Evolutionary conservation across 2,888 invertebrate genomes (phyloP).

Genomic region (Amiota minor): DNA sequence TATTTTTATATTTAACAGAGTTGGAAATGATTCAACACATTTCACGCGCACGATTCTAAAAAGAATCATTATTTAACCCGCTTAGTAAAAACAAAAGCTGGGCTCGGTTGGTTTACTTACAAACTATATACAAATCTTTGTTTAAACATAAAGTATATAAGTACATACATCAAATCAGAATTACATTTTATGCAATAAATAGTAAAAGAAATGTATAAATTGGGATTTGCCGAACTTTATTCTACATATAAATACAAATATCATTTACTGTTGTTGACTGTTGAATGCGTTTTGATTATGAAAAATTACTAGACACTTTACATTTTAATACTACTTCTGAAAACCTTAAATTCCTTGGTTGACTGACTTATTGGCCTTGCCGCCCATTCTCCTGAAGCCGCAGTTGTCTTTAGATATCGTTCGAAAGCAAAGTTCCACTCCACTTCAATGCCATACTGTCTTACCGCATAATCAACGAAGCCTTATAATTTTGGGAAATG

Average conservation of each 20-base stretch:
- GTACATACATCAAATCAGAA: constrained; percentile 49
- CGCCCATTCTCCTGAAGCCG: constrained; percentile 77
- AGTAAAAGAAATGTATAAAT: too few relatives aligned
- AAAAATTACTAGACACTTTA: neutral
- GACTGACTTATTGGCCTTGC: neutral
- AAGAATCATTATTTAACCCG: too few relatives aligned
- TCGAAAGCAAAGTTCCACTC: constrained; percentile 94
- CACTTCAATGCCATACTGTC: constrained; percentile 84
- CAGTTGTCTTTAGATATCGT: constrained; percentile 82
- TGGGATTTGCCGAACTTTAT: neutral
- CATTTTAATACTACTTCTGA: constrained; percentile 2
- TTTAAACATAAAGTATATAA: too few relatives aligned
- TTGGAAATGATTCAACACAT: too few relatives aligned
- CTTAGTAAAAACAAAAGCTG: too few relatives aligned
- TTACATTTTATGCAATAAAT: constrained; percentile 9
- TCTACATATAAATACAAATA: neutral
- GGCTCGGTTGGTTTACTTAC: too few relatives aligned
- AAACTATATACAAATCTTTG: too few relatives aligned
- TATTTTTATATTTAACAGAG: too few relatives aligned
- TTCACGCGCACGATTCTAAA: too few relatives aligned
- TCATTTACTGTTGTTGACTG: neutral
- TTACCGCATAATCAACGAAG: constrained; percentile 90
- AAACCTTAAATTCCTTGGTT: constrained; percentile 5
- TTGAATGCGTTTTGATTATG: neutral
- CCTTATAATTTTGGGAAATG: constrained; percentile 88